phyloP scores from a whole-genome alignment of 2,797 vertebrate species.

The Fratercula arctica region DNA sequence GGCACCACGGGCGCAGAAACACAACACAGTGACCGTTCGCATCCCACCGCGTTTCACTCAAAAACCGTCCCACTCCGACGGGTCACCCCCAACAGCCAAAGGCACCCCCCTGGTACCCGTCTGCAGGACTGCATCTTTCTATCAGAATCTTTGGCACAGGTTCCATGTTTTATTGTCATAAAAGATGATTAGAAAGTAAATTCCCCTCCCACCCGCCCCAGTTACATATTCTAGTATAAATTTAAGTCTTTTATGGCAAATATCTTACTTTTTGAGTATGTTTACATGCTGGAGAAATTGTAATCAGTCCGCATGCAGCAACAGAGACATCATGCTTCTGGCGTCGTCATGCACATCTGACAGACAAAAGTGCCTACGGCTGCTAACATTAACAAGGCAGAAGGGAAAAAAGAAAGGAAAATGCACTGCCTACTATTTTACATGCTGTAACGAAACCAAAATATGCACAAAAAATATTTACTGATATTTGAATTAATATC shows the following conservation, averaged over 20 bases:
- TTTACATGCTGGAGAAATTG: conserved; percentile 49
- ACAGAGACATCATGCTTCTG: conserved; percentile 66
- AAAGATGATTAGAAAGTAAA: conserved; percentile 36
- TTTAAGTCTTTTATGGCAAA: conserved; percentile 13
- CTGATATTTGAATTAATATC: not conserved
- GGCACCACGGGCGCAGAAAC: not conserved
- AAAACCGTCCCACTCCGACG: not conserved
- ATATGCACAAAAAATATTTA: conserved; percentile 9
- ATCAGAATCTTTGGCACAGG: conserved; percentile 59
- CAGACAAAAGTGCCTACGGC: conserved; percentile 34
- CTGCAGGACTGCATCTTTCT: not conserved
- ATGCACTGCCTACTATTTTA: not conserved
- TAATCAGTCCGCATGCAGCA: conserved; percentile 71
- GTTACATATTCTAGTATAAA: not conserved
- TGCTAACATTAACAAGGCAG: conserved; percentile 40
- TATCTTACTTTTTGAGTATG: conserved; percentile 41
- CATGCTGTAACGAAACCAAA: conserved; percentile 31
- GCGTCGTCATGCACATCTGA: conserved; percentile 66
- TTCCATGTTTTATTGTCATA: conserved; percentile 36
- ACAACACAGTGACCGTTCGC: accelerated
- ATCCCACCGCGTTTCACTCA: accelerated
- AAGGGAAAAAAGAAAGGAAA: not conserved
- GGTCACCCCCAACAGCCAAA: accelerated
- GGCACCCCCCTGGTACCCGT: not conserved
- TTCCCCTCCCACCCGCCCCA: not conserved